Base-by-base conservation (phyloP, 2,113 vertebrate species). In the Aegypius monachus region DNA sequence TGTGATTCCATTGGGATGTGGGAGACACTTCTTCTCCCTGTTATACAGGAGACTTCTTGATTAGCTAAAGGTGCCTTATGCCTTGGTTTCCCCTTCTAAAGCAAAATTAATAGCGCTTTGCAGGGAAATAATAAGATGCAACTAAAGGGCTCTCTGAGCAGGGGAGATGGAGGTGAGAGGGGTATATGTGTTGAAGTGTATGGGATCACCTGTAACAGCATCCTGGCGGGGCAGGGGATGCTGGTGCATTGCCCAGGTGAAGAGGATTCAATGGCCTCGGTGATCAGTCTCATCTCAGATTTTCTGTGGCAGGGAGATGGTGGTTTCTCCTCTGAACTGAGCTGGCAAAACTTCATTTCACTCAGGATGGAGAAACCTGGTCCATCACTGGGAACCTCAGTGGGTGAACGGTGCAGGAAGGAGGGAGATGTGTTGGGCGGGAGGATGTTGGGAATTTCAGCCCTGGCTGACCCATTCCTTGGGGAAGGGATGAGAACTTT, bases 121-220 rank as follows among this genome's bases (percentile, higher is more conserved):
- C 8, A 53, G 55, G 29, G 65, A 23, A 53, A 47, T 43, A 70
- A 21, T 16, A 26, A 71, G 14, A 3, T 26, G 18, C 11, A 45
- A 3, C 10, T 25, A 1, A 16, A 13, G 61, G 25, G 27, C 6
- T 36, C 13, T 56, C 7, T 52, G 59, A 40, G 55, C 43, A 27
- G 42, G 68, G 38, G 14, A 66, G 36, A 1, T 11, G 50, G 67
- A 38, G 43, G 40, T 5, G 55, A 59, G 73, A 38, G 29, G 16
- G 34, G 5, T 1, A 0, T 25, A 5, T 0, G 9, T 29, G 38
- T 6, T 22, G 29, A 52, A 6, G 23, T 50, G 50, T 50, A 47
- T 47, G 45, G 63, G 36, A 14, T 32, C 14, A 2, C 23, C 71
- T 31, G 11, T 18, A 50, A 5, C 20, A 50, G 82, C 32, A 25